Base-by-base conservation (phyloP, 2,888 invertebrate species). In the Chrysodeixis includens region DNA sequence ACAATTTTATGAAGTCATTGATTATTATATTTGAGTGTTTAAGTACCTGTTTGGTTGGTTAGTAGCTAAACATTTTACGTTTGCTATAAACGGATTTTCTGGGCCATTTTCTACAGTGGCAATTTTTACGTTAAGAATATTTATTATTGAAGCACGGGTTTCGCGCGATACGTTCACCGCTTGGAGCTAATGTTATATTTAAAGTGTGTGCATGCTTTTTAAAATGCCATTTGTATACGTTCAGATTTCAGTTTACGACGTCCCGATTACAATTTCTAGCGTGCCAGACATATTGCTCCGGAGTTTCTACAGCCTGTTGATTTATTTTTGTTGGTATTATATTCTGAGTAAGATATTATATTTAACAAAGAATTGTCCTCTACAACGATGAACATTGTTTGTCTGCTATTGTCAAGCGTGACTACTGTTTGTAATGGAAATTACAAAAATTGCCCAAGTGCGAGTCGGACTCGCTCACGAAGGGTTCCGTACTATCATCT, bases 131-230 rank as follows among this genome's bases (percentile, higher is more conserved):
- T 58, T 75, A 70, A 72, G 66, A 66, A 66, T 66, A 77, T 77
- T 52, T 68, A 73, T 74, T 73, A 77, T 73, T 67, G 59, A 73
- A 62, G 73, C 57, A 20, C 60, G 56, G 66, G 46, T 35, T 56
- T 44, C 52, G 20, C 61, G 61, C 62, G 54, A 66, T 62, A 51
- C 59, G 40, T 65, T 73, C 52, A 55, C 32, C 9, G 74, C 60
- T 68, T 57, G 22, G 40, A 71, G 44, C 56, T 76, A 49, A 66
- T 76, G 56, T 65, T 51, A 71, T 60, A 71, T 60, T 62, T 58
- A 76, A 56, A 56, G 16, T 32, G 53, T 51, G 32, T 40, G 18
- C 22, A 56, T 32, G 53, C 9, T 18, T 62, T 73, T 66, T 57
- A 59, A 54, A 61, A 59, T 59, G 30, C 16, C 16, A 26, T 58